phyloP scores from a whole-genome alignment of 2,113 vertebrate genomes.

The Bubo blakistoni region DNA sequence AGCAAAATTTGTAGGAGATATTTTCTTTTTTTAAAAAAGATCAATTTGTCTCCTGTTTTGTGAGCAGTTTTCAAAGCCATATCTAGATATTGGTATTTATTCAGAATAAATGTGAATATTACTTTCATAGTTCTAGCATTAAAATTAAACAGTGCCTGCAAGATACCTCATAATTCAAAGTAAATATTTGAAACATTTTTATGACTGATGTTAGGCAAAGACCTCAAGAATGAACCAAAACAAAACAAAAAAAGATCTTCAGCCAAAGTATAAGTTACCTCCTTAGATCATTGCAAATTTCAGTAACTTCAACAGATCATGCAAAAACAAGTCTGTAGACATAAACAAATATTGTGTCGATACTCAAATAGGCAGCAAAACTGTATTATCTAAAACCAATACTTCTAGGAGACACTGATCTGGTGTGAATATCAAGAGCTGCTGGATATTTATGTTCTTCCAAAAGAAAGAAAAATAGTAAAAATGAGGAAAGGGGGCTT shows the following conservation, averaged over 20 bases:
- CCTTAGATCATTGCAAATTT: neutral
- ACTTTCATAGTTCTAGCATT: neutral
- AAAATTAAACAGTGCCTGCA: neutral
- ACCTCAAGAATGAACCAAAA: neutral
- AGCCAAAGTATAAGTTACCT: neutral
- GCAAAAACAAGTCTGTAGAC: neutral
- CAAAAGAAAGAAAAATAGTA: neutral
- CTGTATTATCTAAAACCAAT: neutral
- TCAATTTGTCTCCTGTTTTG: neutral
- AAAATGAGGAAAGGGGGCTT: neutral
- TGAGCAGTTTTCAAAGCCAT: neutral
- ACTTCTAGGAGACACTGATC: neutral
- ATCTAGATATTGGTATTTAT: neutral
- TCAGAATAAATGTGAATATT: neutral
- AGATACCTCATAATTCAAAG: neutral
- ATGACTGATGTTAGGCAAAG: neutral
- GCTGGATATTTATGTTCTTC: neutral
- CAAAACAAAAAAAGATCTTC: neutral
- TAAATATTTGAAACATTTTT: neutral
- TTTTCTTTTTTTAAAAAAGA: neutral
- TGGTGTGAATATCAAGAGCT: neutral
- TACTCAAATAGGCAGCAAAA: neutral
- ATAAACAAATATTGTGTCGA: fast-evolving
- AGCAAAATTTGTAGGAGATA: neutral
- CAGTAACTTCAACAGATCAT: neutral